Evolutionary conservation across 2,888 invertebrate genomes (phyloP), one percentile per base, ranked within the genome.

Genomic region (Sicus ferrugineus): DNA sequence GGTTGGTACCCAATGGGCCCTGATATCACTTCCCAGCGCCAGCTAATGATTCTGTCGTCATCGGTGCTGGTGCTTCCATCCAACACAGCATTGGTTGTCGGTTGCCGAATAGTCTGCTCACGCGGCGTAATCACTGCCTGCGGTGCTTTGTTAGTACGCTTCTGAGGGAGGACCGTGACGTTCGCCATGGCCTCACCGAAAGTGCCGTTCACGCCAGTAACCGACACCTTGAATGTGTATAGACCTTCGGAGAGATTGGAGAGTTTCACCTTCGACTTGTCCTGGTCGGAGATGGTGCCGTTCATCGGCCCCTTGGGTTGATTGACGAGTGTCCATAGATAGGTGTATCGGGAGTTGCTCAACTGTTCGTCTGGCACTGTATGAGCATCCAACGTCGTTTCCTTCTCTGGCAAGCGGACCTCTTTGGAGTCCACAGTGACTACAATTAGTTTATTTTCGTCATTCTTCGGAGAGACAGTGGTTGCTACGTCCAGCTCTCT

Each of bases 11-110:
- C 93, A 71, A 93, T 88, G 0, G 97, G 97, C 0, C 95, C 95
- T 68, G 92, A 91, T 42, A 94, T 93, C 38, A 96, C 87, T 83
- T 97, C 96, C 97, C 97, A 98, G 80, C 93, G 93, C 90, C 94
- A 97, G 0, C 90, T 90, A 75, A 92, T 89, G 73, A 97, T 94
- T 72, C 90, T 91, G 79, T 94, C 93, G 79, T 97, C 96, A 76
- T 93, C 93, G 81, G 88, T 89, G 77, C 89, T 93, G 46, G 88
- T 90, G 77, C 93, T 94, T 0, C 92, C 97, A 84, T 97, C 97
- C 31, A 98, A 88, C 31, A 97, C 94, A 0, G 96, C 95, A 54
- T 92, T 93, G 0, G 93, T 93, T 77, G 95, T 97, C 0, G 97
- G 96, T 74, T 95, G 87, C 78, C 96, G 94, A 7, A 98, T 93